Evolutionary conservation across 2,113 vertebrate species (phyloP).

Genomic region (Larimichthys polyactis): DNA sequence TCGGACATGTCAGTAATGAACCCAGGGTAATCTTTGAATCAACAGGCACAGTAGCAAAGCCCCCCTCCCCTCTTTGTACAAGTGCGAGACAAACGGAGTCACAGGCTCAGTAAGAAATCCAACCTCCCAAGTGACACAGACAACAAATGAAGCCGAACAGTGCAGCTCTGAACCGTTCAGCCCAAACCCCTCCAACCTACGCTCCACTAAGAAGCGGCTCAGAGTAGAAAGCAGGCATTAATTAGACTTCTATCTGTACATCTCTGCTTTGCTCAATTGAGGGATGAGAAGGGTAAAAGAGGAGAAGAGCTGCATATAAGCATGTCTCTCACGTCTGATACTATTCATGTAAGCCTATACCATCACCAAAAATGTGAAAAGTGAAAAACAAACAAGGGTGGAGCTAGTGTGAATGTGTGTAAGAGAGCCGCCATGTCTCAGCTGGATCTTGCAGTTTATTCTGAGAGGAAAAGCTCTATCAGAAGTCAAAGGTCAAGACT

Average conservation of each 20-base stretch:
- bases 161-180: conserved; percentile 50
- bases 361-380: background rate
- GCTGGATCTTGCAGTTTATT: conserved; percentile 21
- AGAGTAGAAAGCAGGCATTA: conserved; percentile 63
- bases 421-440: background rate
- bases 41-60: conserved; percentile 34
- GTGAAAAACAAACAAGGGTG: background rate
- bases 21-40: conserved; percentile 47
- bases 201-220: conserved; percentile 50
- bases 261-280: conserved; percentile 50
- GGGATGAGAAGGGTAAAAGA: conserved; percentile 10
- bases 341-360: background rate
- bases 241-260: conserved; percentile 68
- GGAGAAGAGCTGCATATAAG: background rate
- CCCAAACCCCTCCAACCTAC: conserved; percentile 32
- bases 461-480: conserved; percentile 7
- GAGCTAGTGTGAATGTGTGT: background rate
- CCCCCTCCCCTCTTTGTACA: background rate
- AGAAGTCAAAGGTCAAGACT: conserved; percentile 40
- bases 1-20: conserved; percentile 29
- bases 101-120: conserved; percentile 53
- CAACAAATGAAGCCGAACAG: conserved; percentile 68
- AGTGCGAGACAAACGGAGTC: conserved; percentile 35
- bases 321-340: background rate
- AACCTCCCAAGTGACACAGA: conserved; percentile 47